Percentiles rank a stretch among this genome's conserved stretches.
Evolutionary conservation across 2,797 vertebrate genomes (phyloP).

Genomic region (Poeciliopsis infans): DNA sequence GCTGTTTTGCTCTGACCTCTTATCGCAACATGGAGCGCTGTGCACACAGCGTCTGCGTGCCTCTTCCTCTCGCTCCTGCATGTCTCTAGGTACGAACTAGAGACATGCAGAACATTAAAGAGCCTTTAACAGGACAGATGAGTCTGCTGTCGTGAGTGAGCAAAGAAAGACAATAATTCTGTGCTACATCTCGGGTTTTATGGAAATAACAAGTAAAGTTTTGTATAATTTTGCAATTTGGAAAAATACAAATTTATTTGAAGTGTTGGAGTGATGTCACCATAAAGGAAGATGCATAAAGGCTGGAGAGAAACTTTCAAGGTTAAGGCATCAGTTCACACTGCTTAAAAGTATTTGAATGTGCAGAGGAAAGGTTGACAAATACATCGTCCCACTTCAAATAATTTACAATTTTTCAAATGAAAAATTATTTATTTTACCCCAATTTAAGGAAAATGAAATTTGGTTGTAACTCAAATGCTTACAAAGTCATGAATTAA

Average conservation of each 20-base stretch:
- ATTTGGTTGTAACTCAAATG: not conserved
- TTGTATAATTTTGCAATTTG: not conserved
- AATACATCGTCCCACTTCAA: not conserved
- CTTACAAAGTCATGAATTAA: not conserved
- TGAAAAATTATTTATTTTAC: not conserved
- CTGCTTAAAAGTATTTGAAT: not conserved
- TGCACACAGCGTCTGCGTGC: slow-evolving; percentile 84
- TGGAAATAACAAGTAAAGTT: not conserved
- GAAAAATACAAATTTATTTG: not conserved
- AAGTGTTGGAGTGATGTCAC: not conserved
- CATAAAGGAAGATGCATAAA: not conserved
- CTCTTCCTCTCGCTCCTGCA: slow-evolving; percentile 85
- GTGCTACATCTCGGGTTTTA: not conserved
- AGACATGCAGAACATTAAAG: too few relatives aligned
- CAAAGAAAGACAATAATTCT: not conserved
- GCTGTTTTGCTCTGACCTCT: slow-evolving; percentile 48
- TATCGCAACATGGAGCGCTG: slow-evolving; percentile 91
- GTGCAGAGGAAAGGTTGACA: not conserved
- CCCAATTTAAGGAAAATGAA: not conserved
- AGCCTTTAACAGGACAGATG: not conserved
- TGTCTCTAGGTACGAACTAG: slow-evolving; percentile 72
- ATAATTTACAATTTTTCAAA: not conserved
- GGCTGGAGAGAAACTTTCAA: not conserved
- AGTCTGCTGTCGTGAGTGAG: not conserved
- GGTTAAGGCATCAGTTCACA: not conserved